phyloP scores from a whole-genome alignment of 2,888 invertebrate genomes.

The Conus canariensis region DNA sequence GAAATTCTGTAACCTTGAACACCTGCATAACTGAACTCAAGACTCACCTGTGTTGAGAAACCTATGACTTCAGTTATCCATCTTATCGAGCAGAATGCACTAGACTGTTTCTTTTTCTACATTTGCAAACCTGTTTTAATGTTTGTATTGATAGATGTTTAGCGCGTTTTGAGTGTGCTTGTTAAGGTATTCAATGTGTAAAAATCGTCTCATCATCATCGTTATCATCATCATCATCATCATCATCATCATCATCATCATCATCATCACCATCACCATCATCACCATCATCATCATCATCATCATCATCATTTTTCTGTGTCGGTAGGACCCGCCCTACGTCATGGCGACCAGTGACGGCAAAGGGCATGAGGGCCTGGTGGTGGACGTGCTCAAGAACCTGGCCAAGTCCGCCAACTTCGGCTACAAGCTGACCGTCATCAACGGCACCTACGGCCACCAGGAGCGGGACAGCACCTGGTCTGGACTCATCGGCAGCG shows the following conservation, averaged over 20 bases:
- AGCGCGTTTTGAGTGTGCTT: no score
- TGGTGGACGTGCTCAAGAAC: conserved; percentile 58
- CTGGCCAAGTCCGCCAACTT: conserved; percentile 53
- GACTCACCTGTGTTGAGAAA: no score
- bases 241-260: neutral
- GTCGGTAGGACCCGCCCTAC: conserved; percentile 49
- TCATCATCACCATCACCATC: neutral
- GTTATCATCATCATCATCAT: neutral
- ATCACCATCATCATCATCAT: neutral
- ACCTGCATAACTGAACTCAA: no score
- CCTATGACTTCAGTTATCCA: no score
- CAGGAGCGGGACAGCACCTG: conserved; percentile 49
- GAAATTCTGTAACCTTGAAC: no score
- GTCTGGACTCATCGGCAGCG: conserved; percentile 60
- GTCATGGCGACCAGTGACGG: conserved; percentile 40
- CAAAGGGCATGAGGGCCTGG: conserved; percentile 43
- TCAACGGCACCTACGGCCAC: conserved; percentile 56
- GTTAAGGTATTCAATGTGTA: no score
- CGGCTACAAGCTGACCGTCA: conserved; percentile 55
- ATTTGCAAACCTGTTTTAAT: no score
- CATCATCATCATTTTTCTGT: conserved; percentile 25
- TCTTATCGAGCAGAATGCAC: no score
- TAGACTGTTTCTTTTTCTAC: no score
- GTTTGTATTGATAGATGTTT: no score
- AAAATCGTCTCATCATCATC: no score